Conservation (phyloP, 2,797 vertebrate species). For the Sphenodon punctatus region DNA sequence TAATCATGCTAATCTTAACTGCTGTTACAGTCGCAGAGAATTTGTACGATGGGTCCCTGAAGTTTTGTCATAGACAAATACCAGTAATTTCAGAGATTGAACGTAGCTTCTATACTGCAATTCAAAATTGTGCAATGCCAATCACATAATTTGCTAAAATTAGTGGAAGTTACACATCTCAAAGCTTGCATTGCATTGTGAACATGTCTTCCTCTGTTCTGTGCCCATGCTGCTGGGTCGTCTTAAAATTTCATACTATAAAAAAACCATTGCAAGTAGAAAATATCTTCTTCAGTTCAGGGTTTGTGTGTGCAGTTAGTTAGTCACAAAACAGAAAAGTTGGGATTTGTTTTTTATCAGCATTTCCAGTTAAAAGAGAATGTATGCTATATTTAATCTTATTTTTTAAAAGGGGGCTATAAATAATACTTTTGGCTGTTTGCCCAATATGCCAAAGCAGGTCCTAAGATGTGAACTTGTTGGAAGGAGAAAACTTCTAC, state of each 20-base stretch:
- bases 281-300: too few relatives aligned
- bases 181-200: neutral
- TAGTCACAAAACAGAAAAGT: constrained; percentile 37
- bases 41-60: neutral
- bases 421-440: too few relatives aligned
- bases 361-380: neutral
- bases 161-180: neutral
- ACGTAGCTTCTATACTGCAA: neutral
- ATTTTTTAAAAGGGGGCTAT: too few relatives aligned
- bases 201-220: constrained; percentile 31
- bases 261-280: too few relatives aligned
- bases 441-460: too few relatives aligned
- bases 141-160: neutral
- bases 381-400: too few relatives aligned
- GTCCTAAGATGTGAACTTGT: too few relatives aligned
- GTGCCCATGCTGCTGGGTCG: too few relatives aligned
- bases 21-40: neutral
- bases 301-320: too few relatives aligned
- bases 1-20: too few relatives aligned
- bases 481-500: too few relatives aligned
- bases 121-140: constrained; percentile 29
- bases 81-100: neutral
- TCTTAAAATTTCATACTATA: too few relatives aligned
- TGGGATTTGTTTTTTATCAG: constrained; percentile 1
- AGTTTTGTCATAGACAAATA: neutral